Conservation (phyloP, 1,140 invertebrate genomes). For the Saccostrea glomerata region DNA sequence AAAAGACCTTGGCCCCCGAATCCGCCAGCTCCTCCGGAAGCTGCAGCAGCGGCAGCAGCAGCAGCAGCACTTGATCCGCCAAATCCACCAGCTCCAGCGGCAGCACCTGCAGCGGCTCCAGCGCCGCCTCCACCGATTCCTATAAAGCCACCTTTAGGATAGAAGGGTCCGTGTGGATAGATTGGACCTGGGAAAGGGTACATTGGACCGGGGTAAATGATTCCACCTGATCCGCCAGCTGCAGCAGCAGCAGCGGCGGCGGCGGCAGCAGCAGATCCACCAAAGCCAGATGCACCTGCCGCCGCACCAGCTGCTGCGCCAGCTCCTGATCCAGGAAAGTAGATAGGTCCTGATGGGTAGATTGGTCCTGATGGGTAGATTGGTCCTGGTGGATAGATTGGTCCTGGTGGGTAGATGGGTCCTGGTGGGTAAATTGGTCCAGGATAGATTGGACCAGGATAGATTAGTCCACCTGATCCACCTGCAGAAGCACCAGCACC, state of each 20-base stretch:
- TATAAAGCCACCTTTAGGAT: constrained; percentile 23
- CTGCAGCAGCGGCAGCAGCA: no score
- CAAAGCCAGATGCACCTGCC: background rate
- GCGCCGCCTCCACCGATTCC: background rate
- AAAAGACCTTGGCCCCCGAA: background rate
- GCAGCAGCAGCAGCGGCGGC: background rate
- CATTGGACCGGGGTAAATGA: background rate
- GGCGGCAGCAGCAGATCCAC: constrained; percentile 1
- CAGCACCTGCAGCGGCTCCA: constrained; percentile 6
- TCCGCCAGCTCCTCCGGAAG: background rate
- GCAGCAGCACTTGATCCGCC: constrained; percentile 25
- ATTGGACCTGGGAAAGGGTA: background rate
- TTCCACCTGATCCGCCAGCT: background rate
- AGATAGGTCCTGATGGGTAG: no score
- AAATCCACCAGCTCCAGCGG: background rate
- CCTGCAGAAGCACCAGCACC: background rate
- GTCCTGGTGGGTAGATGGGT: background rate
- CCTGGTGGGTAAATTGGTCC: background rate
- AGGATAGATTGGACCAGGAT: background rate
- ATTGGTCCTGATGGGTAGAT: background rate
- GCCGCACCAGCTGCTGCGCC: background rate
- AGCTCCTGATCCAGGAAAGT: background rate
- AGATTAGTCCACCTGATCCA: background rate
- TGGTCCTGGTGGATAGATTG: background rate
- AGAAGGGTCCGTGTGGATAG: background rate